These are phyloP conservation scores for Meles meles DNA, from an alignment of 2,113 vertebrate genomes.

Conservation along the genomic window DNA sequence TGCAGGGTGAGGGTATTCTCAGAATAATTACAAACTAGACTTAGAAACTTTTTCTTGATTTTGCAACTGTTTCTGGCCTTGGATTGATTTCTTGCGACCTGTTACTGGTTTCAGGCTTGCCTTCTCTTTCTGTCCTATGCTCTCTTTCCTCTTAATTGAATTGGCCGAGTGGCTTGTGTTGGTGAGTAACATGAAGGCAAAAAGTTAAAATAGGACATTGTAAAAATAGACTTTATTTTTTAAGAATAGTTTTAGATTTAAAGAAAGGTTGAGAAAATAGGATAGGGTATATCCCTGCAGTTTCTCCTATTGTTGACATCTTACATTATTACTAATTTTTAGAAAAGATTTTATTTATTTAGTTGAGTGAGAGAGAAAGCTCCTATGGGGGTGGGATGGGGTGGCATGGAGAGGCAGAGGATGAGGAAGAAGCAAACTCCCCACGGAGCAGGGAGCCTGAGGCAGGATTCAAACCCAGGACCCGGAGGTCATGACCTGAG, in stretches of 20 bases:
- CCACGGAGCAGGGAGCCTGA: not conserved
- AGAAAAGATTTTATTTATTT: not conserved
- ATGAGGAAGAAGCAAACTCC: not conserved
- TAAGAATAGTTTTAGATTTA: slow-evolving; percentile 33
- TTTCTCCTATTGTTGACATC: not conserved
- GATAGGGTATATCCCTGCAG: not conserved
- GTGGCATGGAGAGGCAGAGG: too few species aligned
- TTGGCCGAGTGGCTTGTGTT: not conserved
- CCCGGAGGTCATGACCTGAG: not conserved
- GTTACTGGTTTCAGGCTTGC: not conserved
- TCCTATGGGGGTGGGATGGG: too few species aligned
- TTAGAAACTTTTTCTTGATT: slow-evolving; percentile 17
- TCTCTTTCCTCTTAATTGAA: not conserved
- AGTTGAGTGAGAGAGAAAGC: not conserved
- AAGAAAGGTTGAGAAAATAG: not conserved
- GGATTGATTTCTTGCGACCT: not conserved
- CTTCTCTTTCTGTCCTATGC: not conserved
- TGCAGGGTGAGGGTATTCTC: not conserved
- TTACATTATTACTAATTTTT: not conserved
- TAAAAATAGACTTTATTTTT: not conserved
- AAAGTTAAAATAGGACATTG: not conserved
- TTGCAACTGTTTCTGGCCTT: not conserved
- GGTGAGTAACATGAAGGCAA: not conserved
- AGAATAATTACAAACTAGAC: slow-evolving; percentile 4
- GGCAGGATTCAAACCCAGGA: not conserved